Evolutionary conservation across 37 sponge, comb jelly and placozoan species (phyloP).

Genomic region (Oscarella lobularis): DNA sequence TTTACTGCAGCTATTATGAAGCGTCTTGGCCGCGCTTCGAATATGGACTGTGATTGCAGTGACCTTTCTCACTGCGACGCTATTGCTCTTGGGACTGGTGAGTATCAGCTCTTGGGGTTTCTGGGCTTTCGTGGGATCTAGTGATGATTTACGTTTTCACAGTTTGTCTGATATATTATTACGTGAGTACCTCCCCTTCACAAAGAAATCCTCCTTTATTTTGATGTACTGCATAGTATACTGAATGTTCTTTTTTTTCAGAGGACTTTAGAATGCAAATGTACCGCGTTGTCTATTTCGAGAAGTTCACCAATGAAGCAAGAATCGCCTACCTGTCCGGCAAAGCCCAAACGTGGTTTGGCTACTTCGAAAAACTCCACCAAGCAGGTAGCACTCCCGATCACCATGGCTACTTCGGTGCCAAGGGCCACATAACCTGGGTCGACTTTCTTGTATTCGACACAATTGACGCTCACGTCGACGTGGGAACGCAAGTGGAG

Average conservation of each 20-base stretch:
- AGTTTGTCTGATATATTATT: neutral
- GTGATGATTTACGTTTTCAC: neutral
- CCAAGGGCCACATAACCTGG: neutral
- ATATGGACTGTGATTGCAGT: neutral
- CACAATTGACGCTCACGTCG: neutral
- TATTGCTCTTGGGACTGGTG: neutral
- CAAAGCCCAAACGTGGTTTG: neutral
- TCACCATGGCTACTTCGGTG: neutral
- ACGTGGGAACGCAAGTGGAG: neutral
- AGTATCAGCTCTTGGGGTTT: slow-evolving; percentile 8
- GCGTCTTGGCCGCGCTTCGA: neutral
- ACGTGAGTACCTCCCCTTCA: neutral
- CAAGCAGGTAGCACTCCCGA: neutral
- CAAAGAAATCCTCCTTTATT: too few species aligned
- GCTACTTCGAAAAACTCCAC: slow-evolving; percentile 1
- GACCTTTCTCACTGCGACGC: neutral
- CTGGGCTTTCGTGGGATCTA: neutral
- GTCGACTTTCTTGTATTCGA: neutral
- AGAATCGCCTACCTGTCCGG: neutral
- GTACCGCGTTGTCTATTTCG: neutral
- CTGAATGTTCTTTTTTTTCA: neutral
- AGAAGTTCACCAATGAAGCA: neutral
- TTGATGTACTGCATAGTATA: too few species aligned
- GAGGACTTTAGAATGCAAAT: neutral
- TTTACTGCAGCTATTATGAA: neutral